Conservation (phyloP, 2,888 invertebrate genomes). For the Acrocyrtus sp. region DNA sequence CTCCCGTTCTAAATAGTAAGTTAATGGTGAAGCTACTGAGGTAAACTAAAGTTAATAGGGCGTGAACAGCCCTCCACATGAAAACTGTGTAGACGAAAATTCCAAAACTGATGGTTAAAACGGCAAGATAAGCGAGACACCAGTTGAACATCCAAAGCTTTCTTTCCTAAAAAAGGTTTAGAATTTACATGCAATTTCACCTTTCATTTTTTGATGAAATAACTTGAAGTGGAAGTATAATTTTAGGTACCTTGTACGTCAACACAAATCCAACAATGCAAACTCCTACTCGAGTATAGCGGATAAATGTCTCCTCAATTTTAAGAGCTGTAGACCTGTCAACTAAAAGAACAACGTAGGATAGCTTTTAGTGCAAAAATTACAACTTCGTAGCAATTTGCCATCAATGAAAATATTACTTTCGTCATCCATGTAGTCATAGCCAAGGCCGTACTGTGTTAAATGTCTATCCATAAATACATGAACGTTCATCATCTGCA, state of each 20-base stretch:
- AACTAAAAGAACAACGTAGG: conserved; percentile 19
- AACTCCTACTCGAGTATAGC: conserved; percentile 41
- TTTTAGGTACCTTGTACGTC: conserved; percentile 46
- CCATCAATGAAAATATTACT: conserved; percentile 8
- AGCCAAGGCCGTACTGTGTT: conserved; percentile 40
- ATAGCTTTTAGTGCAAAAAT: background rate
- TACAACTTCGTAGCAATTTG: background rate
- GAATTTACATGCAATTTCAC: no score
- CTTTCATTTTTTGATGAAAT: no score
- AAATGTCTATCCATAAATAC: conserved; percentile 53
- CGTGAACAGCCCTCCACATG: conserved; percentile 53
- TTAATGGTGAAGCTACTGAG: conserved; percentile 41
- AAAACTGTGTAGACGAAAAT: conserved; percentile 52
- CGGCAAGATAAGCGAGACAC: conserved; percentile 45
- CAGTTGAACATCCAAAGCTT: conserved; percentile 54
- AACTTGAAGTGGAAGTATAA: no score
- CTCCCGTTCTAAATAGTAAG: conserved; percentile 45
- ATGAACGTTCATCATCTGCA: conserved; percentile 40
- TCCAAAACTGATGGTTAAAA: conserved; percentile 32
- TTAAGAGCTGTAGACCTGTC: conserved; percentile 29
- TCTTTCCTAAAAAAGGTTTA: conserved; percentile 48
- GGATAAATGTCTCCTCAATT: conserved; percentile 49
- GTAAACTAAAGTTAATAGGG: conserved; percentile 47
- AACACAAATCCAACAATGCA: conserved; percentile 47
- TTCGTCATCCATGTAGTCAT: conserved; percentile 52